phyloP scores from a whole-genome alignment of 2,797 vertebrate species.

The Cephalopachus bancanus region DNA sequence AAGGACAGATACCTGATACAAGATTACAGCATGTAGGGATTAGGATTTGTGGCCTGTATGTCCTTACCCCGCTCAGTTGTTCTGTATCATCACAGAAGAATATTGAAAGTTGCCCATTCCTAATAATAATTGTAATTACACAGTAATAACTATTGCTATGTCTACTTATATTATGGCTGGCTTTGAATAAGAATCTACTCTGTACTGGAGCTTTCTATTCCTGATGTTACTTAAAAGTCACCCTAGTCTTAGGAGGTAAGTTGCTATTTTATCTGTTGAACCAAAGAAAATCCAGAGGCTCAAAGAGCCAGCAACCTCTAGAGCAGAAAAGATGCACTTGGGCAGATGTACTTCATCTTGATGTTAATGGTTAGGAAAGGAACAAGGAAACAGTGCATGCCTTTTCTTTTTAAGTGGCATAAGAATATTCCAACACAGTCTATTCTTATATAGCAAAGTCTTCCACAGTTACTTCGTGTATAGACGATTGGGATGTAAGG shows the following conservation, averaged over 20 bases:
- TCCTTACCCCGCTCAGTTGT: neutral
- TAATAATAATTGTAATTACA: neutral
- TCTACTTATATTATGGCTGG: neutral
- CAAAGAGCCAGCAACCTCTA: neutral
- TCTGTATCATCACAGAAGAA: neutral
- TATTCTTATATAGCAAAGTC: neutral
- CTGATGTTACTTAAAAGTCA: conserved; percentile 1
- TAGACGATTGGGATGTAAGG: neutral
- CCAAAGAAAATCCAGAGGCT: neutral
- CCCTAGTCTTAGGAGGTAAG: neutral
- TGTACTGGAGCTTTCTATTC: neutral
- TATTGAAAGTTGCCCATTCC: neutral
- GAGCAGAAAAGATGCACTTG: neutral
- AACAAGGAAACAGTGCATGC: neutral
- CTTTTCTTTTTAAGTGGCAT: neutral
- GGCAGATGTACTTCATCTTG: neutral
- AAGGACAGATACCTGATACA: neutral
- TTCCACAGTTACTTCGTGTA: neutral
- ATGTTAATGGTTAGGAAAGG: neutral
- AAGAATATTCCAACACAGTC: neutral
- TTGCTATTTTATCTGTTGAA: neutral
- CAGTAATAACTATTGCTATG: neutral
- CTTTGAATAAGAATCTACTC: neutral
- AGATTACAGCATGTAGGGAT: neutral
- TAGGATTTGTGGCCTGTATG: neutral